Evolutionary conservation across 2,797 vertebrate genomes (phyloP), one percentile per base, ranked within the genome.

Genomic region (Chromis chromis): DNA sequence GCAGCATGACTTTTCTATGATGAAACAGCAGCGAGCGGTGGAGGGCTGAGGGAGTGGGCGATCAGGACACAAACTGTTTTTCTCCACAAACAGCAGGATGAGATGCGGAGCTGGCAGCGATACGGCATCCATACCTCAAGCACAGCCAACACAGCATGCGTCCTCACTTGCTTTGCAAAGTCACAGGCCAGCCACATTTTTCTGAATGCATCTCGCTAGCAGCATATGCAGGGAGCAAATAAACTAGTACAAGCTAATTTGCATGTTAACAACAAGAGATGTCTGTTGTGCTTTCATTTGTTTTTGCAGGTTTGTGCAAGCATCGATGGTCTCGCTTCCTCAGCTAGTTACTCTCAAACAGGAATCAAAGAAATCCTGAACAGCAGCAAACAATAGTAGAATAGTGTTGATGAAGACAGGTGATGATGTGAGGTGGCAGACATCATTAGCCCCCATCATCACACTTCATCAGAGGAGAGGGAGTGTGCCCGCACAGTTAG

Each of bases 401-500:
- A 74, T 6, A 48, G 46, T 76, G 76, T 70, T 82, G 86, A 86
- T 83, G 83, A 81, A 85, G 78, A 73, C 85, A 92, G 89, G 90
- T 91, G 87, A 88, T 83, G 86, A 88, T 85, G 87, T 61, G 72
- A 84, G 78, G 79, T 88, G 84, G 84, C 83, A 92, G 87, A 87
- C 76, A 86, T 89, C 84, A 88, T 91, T 91, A 91, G 84, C 88
- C 85, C 70, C 83, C 89, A 83, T 91, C 92, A 89, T 86, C 89
- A 90, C 90, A 91, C 84, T 87, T 89, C 79, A 88, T 92, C 91
- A 88, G 76, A 79, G 78, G 67, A 84, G 84, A 82, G 76, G 84
- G 83, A 86, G 85, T 81, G 84, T 63, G 68, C 67, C 79, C 55
- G 76, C 78, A 86, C 86, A 78, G 82, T 86, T 65, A 74, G 78